Evolutionary conservation across 2,797 vertebrate species (phyloP).

Genomic region (Huso huso): DNA sequence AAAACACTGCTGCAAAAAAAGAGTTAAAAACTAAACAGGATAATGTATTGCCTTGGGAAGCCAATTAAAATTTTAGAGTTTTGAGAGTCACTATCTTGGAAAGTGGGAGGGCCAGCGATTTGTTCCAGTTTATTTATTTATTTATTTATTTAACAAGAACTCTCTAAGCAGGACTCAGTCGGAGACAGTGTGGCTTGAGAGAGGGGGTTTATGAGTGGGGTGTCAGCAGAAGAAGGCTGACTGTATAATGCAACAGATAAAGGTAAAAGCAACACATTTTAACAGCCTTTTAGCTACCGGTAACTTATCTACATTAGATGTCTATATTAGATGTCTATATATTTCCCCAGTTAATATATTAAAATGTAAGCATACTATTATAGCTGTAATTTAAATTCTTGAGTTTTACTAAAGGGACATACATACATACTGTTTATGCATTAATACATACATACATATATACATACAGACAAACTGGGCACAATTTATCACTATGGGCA

Average conservation of each 20-base stretch:
- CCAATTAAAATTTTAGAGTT: slow-evolving; percentile 12
- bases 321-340: too few species aligned
- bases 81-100: not conserved
- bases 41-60: slow-evolving; percentile 1
- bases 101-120: not conserved
- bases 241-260: not conserved
- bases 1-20: not conserved
- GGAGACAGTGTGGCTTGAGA: not conserved
- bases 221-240: not conserved
- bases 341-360: too few species aligned
- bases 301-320: too few species aligned
- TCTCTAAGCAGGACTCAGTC: not conserved
- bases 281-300: too few species aligned
- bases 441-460: too few species aligned
- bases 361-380: too few species aligned
- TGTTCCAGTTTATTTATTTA: not conserved
- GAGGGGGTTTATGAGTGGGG: slow-evolving; percentile 1
- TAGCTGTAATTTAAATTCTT: too few species aligned
- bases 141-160: not conserved
- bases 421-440: too few species aligned
- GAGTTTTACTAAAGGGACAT: too few species aligned
- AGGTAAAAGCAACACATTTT: too few species aligned
- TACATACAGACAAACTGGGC: too few species aligned
- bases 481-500: too few species aligned
- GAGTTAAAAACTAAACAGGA: slow-evolving; percentile 1